A percentile compares a stretch with the other conserved stretches of the same genome.
Conservation (phyloP, 2,888 invertebrate species). For the Mayetiola destructor region DNA sequence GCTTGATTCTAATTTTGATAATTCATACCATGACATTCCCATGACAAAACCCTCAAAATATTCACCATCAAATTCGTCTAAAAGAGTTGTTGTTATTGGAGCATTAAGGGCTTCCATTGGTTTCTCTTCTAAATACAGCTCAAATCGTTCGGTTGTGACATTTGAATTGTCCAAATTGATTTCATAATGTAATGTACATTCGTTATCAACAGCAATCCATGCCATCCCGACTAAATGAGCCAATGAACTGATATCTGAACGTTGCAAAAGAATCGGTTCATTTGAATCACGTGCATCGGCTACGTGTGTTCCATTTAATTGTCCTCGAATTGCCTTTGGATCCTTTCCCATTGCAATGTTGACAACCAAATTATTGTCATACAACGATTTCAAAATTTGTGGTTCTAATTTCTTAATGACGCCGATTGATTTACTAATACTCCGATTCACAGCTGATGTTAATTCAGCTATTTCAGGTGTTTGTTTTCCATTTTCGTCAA, state of each 20-base stretch:
- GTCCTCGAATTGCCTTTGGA: slow-evolving; percentile 48
- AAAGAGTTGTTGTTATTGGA: slow-evolving; percentile 45
- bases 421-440: slow-evolving; percentile 53
- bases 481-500: slow-evolving; percentile 56
- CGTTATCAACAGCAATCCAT: slow-evolving; percentile 66
- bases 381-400: slow-evolving; percentile 65
- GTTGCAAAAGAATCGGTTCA: slow-evolving; percentile 50
- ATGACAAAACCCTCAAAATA: slow-evolving; percentile 61
- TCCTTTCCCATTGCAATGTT: slow-evolving; percentile 51
- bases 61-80: slow-evolving; percentile 46
- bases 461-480: slow-evolving; percentile 61
- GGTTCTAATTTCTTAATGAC: slow-evolving; percentile 63
- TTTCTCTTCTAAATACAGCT: slow-evolving; percentile 47
- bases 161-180: slow-evolving; percentile 36
- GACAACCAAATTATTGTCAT: slow-evolving; percentile 65
- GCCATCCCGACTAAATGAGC: slow-evolving; percentile 54
- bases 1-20: slow-evolving; percentile 59
- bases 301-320: slow-evolving; percentile 50
- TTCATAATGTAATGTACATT: slow-evolving; percentile 72
- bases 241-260: slow-evolving; percentile 40
- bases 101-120: slow-evolving; percentile 51
- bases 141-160: slow-evolving; percentile 33
- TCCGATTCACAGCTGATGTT: slow-evolving; percentile 42
- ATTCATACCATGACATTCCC: slow-evolving; percentile 52
- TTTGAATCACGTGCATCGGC: slow-evolving; percentile 60